phyloP scores from a whole-genome alignment of 2,888 invertebrate genomes.

The Hoplodrina blanda region DNA sequence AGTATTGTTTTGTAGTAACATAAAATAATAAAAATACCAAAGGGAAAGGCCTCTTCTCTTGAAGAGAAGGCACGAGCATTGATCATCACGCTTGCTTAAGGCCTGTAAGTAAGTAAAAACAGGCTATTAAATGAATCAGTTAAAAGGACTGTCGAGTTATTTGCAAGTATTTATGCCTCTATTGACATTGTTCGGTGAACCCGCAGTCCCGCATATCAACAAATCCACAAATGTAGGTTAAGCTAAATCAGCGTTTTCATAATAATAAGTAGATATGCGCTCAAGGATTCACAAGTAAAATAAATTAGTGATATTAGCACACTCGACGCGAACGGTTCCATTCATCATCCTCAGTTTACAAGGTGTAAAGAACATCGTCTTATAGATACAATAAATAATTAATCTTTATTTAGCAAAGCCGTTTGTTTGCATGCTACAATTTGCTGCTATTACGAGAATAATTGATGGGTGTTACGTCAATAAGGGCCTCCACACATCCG shows the following conservation, averaged over 20 bases:
- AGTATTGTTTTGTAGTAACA: no score
- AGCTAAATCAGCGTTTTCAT: not conserved
- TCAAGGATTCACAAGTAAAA: no score
- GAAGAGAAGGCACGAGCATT: no score
- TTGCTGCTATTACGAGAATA: constrained; percentile 22
- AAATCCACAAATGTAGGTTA: no score
- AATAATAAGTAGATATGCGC: not conserved
- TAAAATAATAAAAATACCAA: no score
- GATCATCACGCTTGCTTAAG: no score
- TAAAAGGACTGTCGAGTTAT: not conserved
- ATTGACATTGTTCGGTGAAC: not conserved
- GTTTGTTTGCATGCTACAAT: constrained; percentile 33
- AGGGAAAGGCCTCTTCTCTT: no score
- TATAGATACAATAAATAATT: constrained; percentile 28
- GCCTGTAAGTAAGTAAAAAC: not conserved
- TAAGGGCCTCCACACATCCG: constrained; percentile 17
- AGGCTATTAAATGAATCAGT: not conserved
- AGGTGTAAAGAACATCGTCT: not conserved
- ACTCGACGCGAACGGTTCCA: no score
- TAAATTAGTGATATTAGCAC: no score
- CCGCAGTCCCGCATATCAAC: not conserved
- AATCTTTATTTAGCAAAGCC: constrained; percentile 4
- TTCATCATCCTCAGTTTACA: not conserved
- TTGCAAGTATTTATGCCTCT: not conserved
- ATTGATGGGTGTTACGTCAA: constrained; percentile 28